phyloP scores from a whole-genome alignment of 2,113 vertebrate species.

The Vulpes vulpes region DNA sequence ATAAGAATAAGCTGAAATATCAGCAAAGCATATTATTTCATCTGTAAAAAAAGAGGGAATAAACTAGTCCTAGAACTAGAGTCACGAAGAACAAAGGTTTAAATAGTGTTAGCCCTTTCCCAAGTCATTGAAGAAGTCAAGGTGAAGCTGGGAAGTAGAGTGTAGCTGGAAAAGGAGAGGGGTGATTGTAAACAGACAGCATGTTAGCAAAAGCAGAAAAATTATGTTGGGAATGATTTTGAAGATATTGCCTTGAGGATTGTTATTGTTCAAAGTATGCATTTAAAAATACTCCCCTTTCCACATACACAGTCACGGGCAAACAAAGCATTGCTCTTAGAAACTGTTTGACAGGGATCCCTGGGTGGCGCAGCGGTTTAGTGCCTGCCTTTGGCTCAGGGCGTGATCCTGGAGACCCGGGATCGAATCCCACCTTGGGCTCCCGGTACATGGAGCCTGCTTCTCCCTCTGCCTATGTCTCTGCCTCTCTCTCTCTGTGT shows the following conservation, averaged over 20 bases:
- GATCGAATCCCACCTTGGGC: too few relatives aligned
- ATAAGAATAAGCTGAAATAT: constrained; percentile 11
- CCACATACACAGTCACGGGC: neutral
- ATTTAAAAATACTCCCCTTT: neutral
- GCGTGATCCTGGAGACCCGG: too few relatives aligned
- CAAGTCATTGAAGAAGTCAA: constrained; percentile 14
- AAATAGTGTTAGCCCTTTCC: neutral
- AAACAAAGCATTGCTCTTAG: neutral
- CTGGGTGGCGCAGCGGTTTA: too few relatives aligned
- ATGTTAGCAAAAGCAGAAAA: constrained; percentile 22
- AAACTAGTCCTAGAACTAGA: neutral
- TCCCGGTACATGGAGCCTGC: too few relatives aligned
- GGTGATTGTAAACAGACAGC: constrained; percentile 31
- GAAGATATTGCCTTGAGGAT: neutral
- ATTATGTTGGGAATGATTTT: neutral
- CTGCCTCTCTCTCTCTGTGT: too few relatives aligned
- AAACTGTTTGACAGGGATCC: too few relatives aligned
- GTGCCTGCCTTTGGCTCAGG: too few relatives aligned
- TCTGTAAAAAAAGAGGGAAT: constrained; percentile 19
- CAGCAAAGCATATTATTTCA: neutral
- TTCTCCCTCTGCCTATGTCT: too few relatives aligned
- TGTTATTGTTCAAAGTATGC: neutral
- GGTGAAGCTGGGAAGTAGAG: neutral
- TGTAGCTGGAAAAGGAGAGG: neutral
- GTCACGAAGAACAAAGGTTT: neutral